phyloP scores from a whole-genome alignment of 2,797 vertebrate genomes.

The Nannoperca obscura region DNA sequence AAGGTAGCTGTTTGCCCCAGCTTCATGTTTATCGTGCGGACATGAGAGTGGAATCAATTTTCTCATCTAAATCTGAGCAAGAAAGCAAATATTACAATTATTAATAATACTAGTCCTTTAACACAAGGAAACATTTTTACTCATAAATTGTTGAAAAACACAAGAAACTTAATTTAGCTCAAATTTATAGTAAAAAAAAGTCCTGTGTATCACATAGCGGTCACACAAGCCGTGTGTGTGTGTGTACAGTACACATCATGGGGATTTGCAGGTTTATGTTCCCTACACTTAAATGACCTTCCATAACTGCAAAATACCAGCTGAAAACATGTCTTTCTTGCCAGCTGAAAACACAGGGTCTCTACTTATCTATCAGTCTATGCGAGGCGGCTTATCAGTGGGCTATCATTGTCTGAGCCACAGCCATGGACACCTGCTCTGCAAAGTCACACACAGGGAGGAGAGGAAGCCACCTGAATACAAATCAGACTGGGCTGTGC shows the following conservation, averaged over 20 bases:
- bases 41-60: background rate
- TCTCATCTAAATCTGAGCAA: background rate
- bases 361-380: conserved; percentile 57
- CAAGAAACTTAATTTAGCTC: conserved; percentile 1
- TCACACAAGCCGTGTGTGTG: conserved; percentile 1
- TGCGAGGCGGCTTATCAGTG: conserved; percentile 73
- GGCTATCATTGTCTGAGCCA: conserved; percentile 79
- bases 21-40: background rate
- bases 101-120: background rate
- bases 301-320: conserved; percentile 35
- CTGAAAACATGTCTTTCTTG: conserved; percentile 52
- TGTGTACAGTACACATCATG: background rate
- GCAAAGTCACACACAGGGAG: conserved; percentile 75
- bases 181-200: background rate
- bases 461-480: conserved; percentile 76
- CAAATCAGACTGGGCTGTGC: conserved; percentile 69
- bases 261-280: conserved; percentile 39
- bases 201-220: background rate
- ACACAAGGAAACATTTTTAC: background rate
- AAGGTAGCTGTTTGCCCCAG: background rate
- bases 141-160: background rate
- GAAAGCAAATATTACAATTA: background rate
- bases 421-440: conserved; percentile 80
- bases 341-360: conserved; percentile 47
- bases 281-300: conserved; percentile 46